phyloP scores from a whole-genome alignment of 2,797 vertebrate genomes.

The Clamator glandarius region DNA sequence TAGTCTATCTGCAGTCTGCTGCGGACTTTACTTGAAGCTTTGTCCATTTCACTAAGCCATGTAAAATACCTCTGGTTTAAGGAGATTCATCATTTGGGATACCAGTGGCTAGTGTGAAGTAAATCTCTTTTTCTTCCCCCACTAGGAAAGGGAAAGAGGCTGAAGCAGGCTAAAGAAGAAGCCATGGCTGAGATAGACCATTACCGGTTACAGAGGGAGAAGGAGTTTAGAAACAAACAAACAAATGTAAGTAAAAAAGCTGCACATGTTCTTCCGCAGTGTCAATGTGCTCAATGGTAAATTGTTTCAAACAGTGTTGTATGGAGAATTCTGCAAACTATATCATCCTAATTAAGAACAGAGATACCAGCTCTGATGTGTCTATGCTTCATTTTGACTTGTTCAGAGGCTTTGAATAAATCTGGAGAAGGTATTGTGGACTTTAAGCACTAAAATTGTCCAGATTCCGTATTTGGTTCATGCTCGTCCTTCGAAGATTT shows the following conservation, averaged over 20 bases:
- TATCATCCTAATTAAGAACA: background rate
- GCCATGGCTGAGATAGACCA: constrained; percentile 77
- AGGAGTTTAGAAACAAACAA: constrained; percentile 75
- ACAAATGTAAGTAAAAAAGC: constrained; percentile 63
- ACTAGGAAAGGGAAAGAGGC: constrained; percentile 78
- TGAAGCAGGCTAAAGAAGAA: constrained; percentile 82
- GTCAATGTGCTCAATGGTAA: background rate
- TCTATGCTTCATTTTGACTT: background rate
- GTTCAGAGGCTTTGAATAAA: background rate
- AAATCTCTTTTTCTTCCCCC: background rate
- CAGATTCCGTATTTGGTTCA: background rate
- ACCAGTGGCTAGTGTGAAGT: background rate
- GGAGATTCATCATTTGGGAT: background rate
- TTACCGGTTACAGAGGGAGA: constrained; percentile 77
- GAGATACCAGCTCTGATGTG: background rate
- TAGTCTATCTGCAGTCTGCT: no score
- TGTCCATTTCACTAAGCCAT: background rate
- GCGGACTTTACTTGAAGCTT: background rate
- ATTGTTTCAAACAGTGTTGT: background rate
- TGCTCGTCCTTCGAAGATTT: background rate
- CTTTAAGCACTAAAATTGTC: background rate
- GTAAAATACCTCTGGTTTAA: background rate
- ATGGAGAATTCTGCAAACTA: background rate
- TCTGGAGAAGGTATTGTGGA: background rate
- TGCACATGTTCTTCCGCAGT: background rate